Base-by-base conservation (phyloP, 2,113 vertebrate genomes). In the Toxotes jaculatrix region DNA sequence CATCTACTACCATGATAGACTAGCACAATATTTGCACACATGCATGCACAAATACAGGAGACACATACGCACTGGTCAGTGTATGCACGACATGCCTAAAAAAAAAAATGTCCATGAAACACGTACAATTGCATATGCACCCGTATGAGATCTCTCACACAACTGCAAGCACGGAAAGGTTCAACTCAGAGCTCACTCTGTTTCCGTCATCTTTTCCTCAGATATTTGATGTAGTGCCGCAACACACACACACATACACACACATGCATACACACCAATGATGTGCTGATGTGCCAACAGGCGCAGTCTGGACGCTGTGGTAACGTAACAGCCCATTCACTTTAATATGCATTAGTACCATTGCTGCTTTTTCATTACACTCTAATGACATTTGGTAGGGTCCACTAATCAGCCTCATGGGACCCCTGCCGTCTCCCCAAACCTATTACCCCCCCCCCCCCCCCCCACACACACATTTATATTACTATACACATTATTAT, bases 331-430 rank as follows among this genome's bases (percentile, higher is more conserved):
- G 84, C 85, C 87, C 84, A 89, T 93, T 91, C 89, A 81, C 87
- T 92, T 93, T 89, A 92, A 89, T 89, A 91, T 80, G 80, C 89
- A 91, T 93, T 91, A 88, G 88, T 75, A 88, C 60, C 80, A 77
- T 68, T 31, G 75, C 77, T 89, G 88, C 82, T 75, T 86, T 88
- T 93, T 91, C 89, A 94, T 93, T 93, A 91, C 65, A 83, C 66
- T 85, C 90, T 90, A 92, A 94, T 93, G 88, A 87, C 90, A 94
- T 93, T 95, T 93, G 87, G 88, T 90, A 82, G 83, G 87, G 87
- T 87, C 89, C 85, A 87, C 88, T 93, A 95, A 95, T 91, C 90
- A 93, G 90, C 74, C 92, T 90, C 86, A 0, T 2, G 67, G 79
- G 91, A 88, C 82, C 83, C 90, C 89, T 74, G 67, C 83, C 82